Percentiles rank a stretch among this genome's conserved stretches.
phyloP scores from a whole-genome alignment of 1,140 invertebrate species.

The Sitophilus oryzae region DNA sequence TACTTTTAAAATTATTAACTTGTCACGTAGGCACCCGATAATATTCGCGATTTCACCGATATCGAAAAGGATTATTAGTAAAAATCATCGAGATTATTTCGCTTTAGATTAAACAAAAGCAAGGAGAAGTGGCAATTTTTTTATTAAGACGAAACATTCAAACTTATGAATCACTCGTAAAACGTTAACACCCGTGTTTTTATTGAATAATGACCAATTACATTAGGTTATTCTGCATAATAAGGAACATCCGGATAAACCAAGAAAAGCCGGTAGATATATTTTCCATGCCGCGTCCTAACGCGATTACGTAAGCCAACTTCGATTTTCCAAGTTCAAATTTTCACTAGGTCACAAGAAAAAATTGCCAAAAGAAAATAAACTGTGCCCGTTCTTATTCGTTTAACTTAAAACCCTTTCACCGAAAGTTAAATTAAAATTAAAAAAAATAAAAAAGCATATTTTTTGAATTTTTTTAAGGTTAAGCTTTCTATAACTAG shows the following conservation, averaged over 20 bases:
- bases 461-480: no score
- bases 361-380: no score
- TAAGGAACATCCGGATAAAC: not conserved
- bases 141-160: not conserved
- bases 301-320: conserved; percentile 21
- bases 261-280: not conserved
- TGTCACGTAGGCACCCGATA: conserved; percentile 1
- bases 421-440: no score
- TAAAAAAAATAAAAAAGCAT: no score
- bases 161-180: conserved; percentile 12
- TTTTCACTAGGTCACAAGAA: not conserved
- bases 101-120: no score
- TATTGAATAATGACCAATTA: conserved; percentile 15
- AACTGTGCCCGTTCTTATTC: no score
- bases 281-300: conserved; percentile 10
- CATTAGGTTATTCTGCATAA: conserved; percentile 13
- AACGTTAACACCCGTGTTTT: not conserved
- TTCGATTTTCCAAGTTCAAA: conserved; percentile 24
- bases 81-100: not conserved
- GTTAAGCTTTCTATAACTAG: no score
- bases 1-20: not conserved
- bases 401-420: no score
- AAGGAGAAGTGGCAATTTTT: not conserved
- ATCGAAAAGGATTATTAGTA: no score
- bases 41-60: not conserved